Base-by-base conservation (phyloP, 2,888 invertebrate genomes). In the Tryphoninae sp. region DNA sequence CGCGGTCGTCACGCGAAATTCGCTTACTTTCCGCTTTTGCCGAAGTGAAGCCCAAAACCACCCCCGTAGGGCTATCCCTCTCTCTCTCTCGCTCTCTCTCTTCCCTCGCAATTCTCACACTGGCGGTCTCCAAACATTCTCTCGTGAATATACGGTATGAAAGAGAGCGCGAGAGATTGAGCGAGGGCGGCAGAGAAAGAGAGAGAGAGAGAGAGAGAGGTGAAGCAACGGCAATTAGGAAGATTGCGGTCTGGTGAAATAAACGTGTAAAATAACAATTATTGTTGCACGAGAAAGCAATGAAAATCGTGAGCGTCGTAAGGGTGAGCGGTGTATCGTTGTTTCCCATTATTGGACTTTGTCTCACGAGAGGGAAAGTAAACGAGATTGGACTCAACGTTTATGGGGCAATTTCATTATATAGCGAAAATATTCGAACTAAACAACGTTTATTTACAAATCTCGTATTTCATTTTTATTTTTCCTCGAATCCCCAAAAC, bases 231-330 rank as follows among this genome's bases (percentile, higher is more conserved):
- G 83, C 84, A 87, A 89, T 88, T 87, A 86, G 84, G 83, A 84
- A 84, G 86, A 89, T 88, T 87, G 86, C 84, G 72, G 65, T 82
- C 82, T 83, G 53, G 72, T 6, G 40, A 73, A 83, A 85, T 85
- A 83, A 77, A 85, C 82, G 78, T 82, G 85, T 84, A 81, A 86
- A 86, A 86, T 88, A 87, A 87, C 86, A 84, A 84, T 86, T 86
- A 85, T 77, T 80, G 80, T 87, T 86, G 84, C 84, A 79, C 77
- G 74, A 65, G 51, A 59, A 65, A 79, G 71, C 59, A 49, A 81
- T 78, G 74, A 75, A 76, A 81, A 72, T 75, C 53, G 67, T 75
- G 11, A 72, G 71, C 75, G 8, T 49, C 53, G 51, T 55, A 72
- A 23, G 11, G 51, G 59, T 59, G 59, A 13, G 53, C 7, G 33